Base-by-base conservation (phyloP, 2,888 invertebrate species). In the Drosophila kanekoi region DNA sequence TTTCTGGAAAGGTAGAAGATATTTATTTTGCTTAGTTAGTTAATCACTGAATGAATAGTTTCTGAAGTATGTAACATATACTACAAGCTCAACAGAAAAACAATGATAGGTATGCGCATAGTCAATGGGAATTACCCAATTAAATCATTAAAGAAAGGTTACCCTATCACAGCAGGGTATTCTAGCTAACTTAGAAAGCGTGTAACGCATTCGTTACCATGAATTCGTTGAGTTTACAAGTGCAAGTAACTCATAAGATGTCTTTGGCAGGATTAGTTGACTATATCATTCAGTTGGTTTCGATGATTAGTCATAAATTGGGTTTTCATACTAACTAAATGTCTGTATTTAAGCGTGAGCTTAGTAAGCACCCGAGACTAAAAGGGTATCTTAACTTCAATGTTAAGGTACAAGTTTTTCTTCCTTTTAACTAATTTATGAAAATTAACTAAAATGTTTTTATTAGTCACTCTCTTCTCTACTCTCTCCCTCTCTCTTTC, bases 81-180 rank as follows among this genome's bases (percentile, higher is more conserved):
- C 28, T 28, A 28, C 28, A 28, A 8, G 28, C 28, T 28, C 28
- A 28, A 28, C 28, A 28, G 28, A 45, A 33, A 38, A 32, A 35
- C 43, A 54, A 56, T 44, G 43, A 66, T 44, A 44, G 16, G 13
- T 37, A 43, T 43, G 43, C 35, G 38, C 16, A 35, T 64, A 23
- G 28, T 51, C 35, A 16, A 16, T 56, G 66, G 66, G 66, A 18
- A 45, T 56, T 56, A 20, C 56, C 64, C 66, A 63, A 56, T 56
- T 56, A 40, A 51, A 18, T 35, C 10, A 9, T 20, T 8, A 9
- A 6, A 2, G 3, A 16, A 16, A 13, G 3, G 20, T 8, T n/a
- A 1, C 38, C 18, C 9, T n/a, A 10, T 18, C 0, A 13, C 13
- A 9, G 4, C 9, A 3, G 41, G 32, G 18, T 11, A 18, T n/a